Percentiles rank a stretch among this genome's conserved stretches.
phyloP scores from a whole-genome alignment of 1,140 invertebrate species.

The Atta texana region DNA sequence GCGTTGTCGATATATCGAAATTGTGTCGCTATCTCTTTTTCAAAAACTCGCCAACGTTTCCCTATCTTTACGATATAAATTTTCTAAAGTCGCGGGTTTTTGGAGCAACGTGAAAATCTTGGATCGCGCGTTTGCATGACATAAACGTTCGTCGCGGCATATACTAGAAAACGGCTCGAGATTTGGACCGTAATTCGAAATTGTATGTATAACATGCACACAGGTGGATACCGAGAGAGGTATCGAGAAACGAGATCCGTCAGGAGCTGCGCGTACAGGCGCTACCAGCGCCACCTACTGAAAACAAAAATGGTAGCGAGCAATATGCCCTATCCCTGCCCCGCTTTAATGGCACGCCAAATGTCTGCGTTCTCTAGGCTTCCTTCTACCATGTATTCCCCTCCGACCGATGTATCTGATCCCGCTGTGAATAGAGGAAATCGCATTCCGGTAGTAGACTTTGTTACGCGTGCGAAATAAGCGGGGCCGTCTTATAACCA shows the following conservation, averaged over 20 bases:
- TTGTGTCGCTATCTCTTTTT: neutral
- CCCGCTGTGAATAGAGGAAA: conserved; percentile 77
- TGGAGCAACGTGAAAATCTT: neutral
- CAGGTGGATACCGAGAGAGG: neutral
- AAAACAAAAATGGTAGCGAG: conserved; percentile 85
- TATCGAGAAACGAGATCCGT: conserved; percentile 2
- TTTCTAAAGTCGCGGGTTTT: conserved; percentile 5
- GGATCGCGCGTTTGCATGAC: neutral
- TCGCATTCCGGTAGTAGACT: conserved; percentile 70
- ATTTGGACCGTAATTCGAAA: conserved; percentile 5
- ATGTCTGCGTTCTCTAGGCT: conserved; percentile 82
- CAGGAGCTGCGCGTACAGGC: neutral
- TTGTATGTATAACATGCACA: neutral
- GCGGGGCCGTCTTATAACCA: conserved; percentile 79
- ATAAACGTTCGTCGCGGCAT: neutral
- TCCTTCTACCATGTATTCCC: conserved; percentile 82
- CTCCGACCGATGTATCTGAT: conserved; percentile 77
- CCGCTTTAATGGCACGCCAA: conserved; percentile 83
- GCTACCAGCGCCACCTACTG: conserved; percentile 80
- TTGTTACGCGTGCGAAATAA: conserved; percentile 78
- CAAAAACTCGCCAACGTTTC: neutral
- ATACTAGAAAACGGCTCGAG: conserved; percentile 1
- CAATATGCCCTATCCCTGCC: conserved; percentile 84
- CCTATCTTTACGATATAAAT: no score
- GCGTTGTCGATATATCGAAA: neutral